Evolutionary conservation across 2,797 vertebrate genomes (phyloP).

Genomic region (Lutra lutra): DNA sequence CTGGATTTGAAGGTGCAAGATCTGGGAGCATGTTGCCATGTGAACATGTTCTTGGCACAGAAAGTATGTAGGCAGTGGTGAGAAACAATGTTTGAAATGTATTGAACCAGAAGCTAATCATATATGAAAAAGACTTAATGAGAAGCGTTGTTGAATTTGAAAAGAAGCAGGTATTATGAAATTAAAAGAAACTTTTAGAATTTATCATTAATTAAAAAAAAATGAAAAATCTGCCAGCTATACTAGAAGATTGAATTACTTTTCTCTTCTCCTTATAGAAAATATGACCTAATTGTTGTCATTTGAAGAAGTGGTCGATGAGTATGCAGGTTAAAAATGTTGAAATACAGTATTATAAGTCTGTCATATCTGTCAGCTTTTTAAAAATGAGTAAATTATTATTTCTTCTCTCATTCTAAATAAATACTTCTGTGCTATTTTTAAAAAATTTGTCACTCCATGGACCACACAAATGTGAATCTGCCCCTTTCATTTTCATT

Average conservation of each 20-base stretch:
- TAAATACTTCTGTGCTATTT: constrained; percentile 2
- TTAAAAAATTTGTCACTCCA: not conserved
- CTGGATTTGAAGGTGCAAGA: not conserved
- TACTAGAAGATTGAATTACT: not conserved
- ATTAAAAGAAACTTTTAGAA: constrained; percentile 17
- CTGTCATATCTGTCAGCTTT: not conserved
- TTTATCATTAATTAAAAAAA: not conserved
- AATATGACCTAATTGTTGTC: not conserved
- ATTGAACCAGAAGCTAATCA: not conserved
- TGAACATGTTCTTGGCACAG: not conserved
- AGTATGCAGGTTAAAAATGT: not conserved
- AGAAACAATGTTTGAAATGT: not conserved
- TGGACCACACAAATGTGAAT: not conserved
- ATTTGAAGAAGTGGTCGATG: not conserved
- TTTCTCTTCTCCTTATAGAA: constrained; percentile 4
- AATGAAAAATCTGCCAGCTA: not conserved
- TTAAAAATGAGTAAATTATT: not conserved
- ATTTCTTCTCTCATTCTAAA: constrained; percentile 30
- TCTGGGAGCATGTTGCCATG: not conserved
- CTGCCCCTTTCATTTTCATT: not conserved
- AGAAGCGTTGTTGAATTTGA: not conserved
- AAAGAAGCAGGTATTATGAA: not conserved
- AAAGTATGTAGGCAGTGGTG: not conserved
- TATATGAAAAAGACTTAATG: not conserved
- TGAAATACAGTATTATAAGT: not conserved